Base-by-base conservation (phyloP, 2,888 invertebrate species). In the Dynastes grantii region DNA sequence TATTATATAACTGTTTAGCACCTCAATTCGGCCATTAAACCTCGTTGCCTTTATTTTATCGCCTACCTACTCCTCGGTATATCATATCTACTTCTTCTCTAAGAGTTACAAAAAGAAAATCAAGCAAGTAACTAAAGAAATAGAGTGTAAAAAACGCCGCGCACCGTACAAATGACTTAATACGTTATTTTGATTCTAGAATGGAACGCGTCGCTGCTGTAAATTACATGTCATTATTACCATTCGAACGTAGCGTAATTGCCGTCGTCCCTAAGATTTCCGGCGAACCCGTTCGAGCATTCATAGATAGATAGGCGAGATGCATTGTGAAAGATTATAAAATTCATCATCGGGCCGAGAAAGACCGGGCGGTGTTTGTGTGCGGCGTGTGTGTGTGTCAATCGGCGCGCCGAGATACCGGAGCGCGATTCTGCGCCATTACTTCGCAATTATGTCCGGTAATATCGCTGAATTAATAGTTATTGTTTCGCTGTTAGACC, bases 101-200 rank as follows among this genome's bases (percentile, higher is more conserved):
- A 11, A 11, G 45, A 0, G 0, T 45, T 8, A 2, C 6, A 45
- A 9, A 45, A 45, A 11, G 8, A 45, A 45, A 45, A 45, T 32
- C 32, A 2, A 45, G 8, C 45, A 11, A 45, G 11, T 11, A 45
- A 1, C 11, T 32, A 6, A 9, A 29, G 11, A 13, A 63, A 63
- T 3, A 13, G 11, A 61, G 11, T 11, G 29, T 8, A 63, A 63
- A 63, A 63, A 63, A 63, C 27, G 29, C 29, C 27, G 63, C 32
- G 32, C 32, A 11, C 32, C 63, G 63, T 11, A 32, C 32, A 63
- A 63, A 63, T 63, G 63, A 63, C 63, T 63, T 32, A 68, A 68
- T 51, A 68, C 68, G 68, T 51, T 68, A 49, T 68, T 51, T 68
- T 51, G 29, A 68, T 45, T 68, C 49, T 37, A 67, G 27, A 67